Conservation (phyloP, 2,888 invertebrate species). For the Nasonovia ribisnigri region DNA sequence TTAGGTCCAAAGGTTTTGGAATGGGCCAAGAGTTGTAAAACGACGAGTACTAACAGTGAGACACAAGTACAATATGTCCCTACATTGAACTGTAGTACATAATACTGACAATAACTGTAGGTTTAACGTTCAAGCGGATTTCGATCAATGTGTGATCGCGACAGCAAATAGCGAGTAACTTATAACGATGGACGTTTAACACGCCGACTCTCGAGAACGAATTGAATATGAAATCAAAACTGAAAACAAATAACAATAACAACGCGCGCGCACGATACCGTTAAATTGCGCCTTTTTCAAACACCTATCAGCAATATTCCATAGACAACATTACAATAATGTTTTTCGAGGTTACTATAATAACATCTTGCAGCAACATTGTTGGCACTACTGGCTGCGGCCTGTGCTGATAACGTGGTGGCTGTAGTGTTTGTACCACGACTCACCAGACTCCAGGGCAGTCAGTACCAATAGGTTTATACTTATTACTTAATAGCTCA, state of each 20-base stretch:
- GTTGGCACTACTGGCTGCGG: neutral
- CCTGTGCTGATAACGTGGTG: neutral
- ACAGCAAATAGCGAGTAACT: neutral
- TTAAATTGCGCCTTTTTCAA: slow-evolving; percentile 47
- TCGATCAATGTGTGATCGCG: neutral
- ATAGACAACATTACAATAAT: neutral
- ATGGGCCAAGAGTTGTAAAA: neutral
- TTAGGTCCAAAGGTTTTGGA: neutral
- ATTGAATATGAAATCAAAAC: neutral
- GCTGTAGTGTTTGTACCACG: neutral
- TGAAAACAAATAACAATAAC: neutral
- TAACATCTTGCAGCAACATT: neutral
- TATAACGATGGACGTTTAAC: too few species aligned
- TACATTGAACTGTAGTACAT: neutral
- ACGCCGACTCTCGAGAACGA: neutral
- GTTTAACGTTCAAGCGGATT: neutral
- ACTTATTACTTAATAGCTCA: too few species aligned
- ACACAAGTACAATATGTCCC: neutral
- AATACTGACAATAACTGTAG: neutral
- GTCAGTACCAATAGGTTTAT: too few species aligned
- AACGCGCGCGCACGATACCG: neutral
- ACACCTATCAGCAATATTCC: neutral
- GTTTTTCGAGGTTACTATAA: neutral
- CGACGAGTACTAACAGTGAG: neutral
- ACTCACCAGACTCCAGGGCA: too few species aligned